Conservation (phyloP, 1,140 invertebrate genomes). For the Atopsyche davidsoni region DNA sequence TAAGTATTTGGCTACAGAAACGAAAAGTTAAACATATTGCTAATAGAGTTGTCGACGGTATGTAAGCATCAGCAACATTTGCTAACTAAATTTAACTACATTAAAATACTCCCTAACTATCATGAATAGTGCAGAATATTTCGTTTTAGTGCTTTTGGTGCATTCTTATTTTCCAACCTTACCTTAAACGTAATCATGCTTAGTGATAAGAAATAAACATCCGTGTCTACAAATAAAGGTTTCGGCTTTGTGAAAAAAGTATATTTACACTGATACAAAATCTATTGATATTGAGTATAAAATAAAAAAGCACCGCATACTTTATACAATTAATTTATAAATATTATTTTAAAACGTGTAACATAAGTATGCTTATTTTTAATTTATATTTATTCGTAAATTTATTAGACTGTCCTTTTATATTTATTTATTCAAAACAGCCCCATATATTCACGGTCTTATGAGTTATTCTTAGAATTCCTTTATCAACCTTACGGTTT, state of each 20-base stretch:
- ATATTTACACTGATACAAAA: constrained; percentile 25
- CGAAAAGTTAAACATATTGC: too few species aligned
- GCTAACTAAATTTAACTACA: constrained; percentile 15
- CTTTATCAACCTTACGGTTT: constrained; percentile 1
- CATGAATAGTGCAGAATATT: constrained; percentile 22
- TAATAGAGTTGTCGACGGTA: neutral
- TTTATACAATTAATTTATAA: constrained; percentile 19
- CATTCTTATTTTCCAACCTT: constrained; percentile 20
- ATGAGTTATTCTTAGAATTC: neutral
- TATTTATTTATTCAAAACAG: constrained; percentile 11
- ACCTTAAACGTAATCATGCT: neutral
- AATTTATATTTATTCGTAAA: neutral
- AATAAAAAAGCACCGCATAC: constrained; percentile 28
- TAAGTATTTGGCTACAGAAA: too few species aligned
- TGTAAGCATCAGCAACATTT: neutral
- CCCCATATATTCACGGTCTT: constrained; percentile 12
- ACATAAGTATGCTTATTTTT: constrained; percentile 7
- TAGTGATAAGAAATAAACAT: neutral
- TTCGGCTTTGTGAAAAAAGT: constrained; percentile 1
- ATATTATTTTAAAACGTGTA: constrained; percentile 3
- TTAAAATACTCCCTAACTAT: constrained; percentile 14
- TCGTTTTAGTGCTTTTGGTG: constrained; percentile 26
- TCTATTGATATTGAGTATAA: constrained; percentile 23
- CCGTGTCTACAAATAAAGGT: neutral
- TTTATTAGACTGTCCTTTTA: constrained; percentile 2